phyloP scores from a whole-genome alignment of 2,888 invertebrate species.

The Metalampra italica region DNA sequence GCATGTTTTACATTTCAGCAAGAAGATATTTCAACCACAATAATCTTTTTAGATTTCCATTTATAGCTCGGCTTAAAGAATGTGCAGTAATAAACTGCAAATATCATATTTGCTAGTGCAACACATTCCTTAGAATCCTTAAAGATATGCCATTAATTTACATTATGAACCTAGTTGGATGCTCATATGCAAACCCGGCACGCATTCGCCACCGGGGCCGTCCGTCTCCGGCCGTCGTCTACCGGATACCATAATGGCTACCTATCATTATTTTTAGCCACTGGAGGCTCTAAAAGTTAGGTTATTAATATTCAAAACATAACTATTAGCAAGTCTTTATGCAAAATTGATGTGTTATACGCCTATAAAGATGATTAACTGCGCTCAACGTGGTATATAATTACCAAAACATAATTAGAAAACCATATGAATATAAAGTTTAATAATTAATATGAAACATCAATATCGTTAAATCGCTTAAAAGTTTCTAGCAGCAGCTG shows the following conservation, averaged over 20 bases:
- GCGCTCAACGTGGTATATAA: background rate
- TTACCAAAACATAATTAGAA: background rate
- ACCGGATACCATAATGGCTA: constrained; percentile 58
- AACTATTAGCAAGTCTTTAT: background rate
- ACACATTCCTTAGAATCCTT: too few relatives aligned
- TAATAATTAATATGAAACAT: background rate
- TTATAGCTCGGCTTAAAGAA: too few relatives aligned
- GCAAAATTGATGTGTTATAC: background rate
- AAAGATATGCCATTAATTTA: background rate
- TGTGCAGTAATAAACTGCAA: too few relatives aligned
- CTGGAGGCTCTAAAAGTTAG: constrained; percentile 27
- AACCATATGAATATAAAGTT: constrained; percentile 4
- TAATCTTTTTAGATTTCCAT: too few relatives aligned
- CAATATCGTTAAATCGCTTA: background rate
- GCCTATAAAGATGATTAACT: constrained; percentile 4
- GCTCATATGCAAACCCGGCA: constrained; percentile 62
- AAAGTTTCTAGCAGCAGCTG: background rate
- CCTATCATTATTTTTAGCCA: constrained; percentile 54
- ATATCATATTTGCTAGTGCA: too few relatives aligned
- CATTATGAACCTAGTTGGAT: constrained; percentile 11
- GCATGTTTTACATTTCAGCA: too few relatives aligned
- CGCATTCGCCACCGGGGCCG: constrained; percentile 22
- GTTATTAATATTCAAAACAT: constrained; percentile 50
- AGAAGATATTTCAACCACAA: too few relatives aligned
- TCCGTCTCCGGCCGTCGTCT: constrained; percentile 32